These are phyloP conservation scores for Oryzias dopingdopingensis DNA, from an alignment of 2,797 vertebrate species.

Conservation along the genomic window DNA sequence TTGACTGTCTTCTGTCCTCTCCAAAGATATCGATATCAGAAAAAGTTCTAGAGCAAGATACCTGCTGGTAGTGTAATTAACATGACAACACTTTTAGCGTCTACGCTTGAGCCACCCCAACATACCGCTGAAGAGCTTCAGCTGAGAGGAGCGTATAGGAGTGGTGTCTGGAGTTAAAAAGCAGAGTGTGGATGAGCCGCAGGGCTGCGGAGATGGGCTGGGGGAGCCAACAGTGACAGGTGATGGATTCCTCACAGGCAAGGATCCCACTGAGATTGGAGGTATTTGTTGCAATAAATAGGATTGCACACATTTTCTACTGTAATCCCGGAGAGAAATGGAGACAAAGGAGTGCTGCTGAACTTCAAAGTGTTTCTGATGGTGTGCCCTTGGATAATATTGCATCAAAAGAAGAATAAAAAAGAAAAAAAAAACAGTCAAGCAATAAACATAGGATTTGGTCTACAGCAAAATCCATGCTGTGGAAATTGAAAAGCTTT, in stretches of 20 bases:
- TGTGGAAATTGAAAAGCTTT: background rate
- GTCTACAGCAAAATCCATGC: background rate
- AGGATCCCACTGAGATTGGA: constrained; percentile 36
- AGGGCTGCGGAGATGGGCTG: constrained; percentile 23
- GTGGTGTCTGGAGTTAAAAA: constrained; percentile 32
- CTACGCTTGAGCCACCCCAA: constrained; percentile 21
- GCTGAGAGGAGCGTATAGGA: constrained; percentile 19
- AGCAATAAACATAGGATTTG: background rate
- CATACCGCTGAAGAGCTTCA: constrained; percentile 28
- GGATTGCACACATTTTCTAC: constrained; percentile 50
- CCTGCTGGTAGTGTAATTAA: constrained; percentile 17
- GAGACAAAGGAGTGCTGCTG: constrained; percentile 27
- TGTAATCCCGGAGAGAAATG: constrained; percentile 43
- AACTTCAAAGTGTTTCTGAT: constrained; percentile 19
- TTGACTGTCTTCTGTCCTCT: background rate
- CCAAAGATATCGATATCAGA: background rate
- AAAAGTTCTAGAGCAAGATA: background rate
- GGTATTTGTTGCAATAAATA: constrained; percentile 59
- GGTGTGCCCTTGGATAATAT: constrained; percentile 5
- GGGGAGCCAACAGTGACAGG: constrained; percentile 36
- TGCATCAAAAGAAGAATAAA: constrained; percentile 2
- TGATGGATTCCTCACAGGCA: constrained; percentile 51
- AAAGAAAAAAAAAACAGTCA: background rate
- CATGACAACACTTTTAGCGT: constrained; percentile 15
- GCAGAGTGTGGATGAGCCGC: constrained; percentile 25